Evolutionary conservation across 2,113 vertebrate species (phyloP).

Genomic region (Heteronetta atricapilla): DNA sequence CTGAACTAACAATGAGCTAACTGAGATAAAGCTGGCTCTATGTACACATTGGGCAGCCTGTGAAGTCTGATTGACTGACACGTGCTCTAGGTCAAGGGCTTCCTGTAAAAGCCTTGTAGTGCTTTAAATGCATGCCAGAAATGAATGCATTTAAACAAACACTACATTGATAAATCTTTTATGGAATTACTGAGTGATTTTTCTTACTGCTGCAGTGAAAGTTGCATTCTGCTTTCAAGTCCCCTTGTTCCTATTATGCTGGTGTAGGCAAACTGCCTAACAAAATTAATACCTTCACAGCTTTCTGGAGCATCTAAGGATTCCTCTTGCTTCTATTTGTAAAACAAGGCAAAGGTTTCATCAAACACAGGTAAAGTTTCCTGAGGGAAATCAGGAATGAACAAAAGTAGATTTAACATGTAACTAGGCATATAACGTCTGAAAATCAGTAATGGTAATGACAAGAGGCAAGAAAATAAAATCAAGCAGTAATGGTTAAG

Average conservation of each 20-base stretch:
- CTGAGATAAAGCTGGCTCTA: neutral
- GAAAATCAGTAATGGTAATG: neutral
- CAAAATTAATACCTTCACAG: neutral
- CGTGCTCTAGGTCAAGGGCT: neutral
- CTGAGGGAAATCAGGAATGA: constrained; percentile 1
- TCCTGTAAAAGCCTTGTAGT: neutral
- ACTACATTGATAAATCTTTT: neutral
- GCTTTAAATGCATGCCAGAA: neutral
- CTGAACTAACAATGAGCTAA: neutral
- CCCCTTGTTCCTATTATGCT: neutral
- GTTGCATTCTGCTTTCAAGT: neutral
- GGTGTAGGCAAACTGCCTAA: neutral
- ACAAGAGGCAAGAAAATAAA: constrained; percentile 25
- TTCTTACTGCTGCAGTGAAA: neutral
- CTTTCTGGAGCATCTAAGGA: neutral
- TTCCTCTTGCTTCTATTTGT: neutral
- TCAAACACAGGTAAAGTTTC: neutral
- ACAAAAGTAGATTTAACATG: neutral
- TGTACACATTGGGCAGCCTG: neutral
- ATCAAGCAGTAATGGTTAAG: neutral
- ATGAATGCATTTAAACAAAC: neutral
- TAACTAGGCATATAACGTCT: neutral
- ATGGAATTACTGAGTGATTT: neutral
- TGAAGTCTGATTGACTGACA: neutral
- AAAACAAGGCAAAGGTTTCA: neutral